Evolutionary conservation across 2,888 invertebrate genomes (phyloP), one percentile per base, ranked within the genome.

Genomic region (Hyles lineata): DNA sequence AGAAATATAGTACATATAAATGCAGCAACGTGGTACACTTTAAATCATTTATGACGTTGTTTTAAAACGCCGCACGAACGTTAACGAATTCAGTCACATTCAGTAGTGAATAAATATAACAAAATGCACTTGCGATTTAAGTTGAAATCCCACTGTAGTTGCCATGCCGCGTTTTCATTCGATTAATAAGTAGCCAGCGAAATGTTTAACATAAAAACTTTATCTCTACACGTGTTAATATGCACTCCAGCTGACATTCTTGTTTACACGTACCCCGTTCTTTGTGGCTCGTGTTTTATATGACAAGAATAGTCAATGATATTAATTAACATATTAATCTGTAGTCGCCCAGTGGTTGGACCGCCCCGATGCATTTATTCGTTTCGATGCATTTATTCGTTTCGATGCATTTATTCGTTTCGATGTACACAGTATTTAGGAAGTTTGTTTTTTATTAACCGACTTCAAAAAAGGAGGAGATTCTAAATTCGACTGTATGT

Each of bases 121-220:
- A 63, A 23, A 43, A 72, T 72, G 52, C 62, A 72, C 61, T 55
- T 35, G 21, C 8, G 62, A 63, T 63, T 63, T 63, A 72, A 62
- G 55, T 72, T 63, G 23, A 63, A 63, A 50, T 35, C 55, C 72
- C 21, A 63, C 55, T 55, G 52, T 52, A 62, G 29, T 52, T 58
- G 43, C 23, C 35, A 9, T 25, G 32, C 62, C 21, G 29, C 52
- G 5, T n/a, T 72, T 72, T 23, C 63, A 63, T 72, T 23, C 52
- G 63, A 72, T 72, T 72, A 63, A 72, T 55, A 72, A 63, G 72
- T 35, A 72, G 55, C 61, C 55, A 29, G 29, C 71, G 29, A 62
- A 59, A 58, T 59, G 70, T 60, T 70, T 9, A 70, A 70, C 55
- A 43, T 29, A 50, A 60, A 29, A 58, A 21, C 43, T 43, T 70